Base-by-base conservation (phyloP, 2,888 invertebrate species). In the Thymelicus lineola region DNA sequence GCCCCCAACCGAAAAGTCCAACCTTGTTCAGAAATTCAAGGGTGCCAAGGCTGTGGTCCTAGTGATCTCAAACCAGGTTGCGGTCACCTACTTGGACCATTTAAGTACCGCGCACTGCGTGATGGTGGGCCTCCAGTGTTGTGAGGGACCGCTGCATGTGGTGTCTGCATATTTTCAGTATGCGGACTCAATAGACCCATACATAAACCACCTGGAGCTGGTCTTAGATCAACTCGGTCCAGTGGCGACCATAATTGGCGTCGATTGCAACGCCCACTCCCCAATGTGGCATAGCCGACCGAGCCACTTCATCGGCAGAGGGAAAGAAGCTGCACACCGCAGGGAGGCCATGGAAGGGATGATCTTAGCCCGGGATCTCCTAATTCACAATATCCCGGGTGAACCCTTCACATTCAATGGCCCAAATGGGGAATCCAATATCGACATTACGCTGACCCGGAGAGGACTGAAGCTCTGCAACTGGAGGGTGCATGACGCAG, bases 221-320 rank as follows among this genome's bases (percentile, higher is more conserved):
- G 38, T 38, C 38, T 1, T 38, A 7, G 38, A 38, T 38, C 7
- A 1, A 7, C 9, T 38, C 6, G 38, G 38, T 6, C 1, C 9
- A 7, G 38, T 9, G 38, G 10, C 9, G 9, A 9, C 7, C 38
- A 1, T 38, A 7, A 38, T 38, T 1, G 38, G 38, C 9, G 38
- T 38, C 1, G 38, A 74, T 64, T 50, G 57, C 35, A 75, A 74
- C 17, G 65, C 75, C 6, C 73, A 75, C 55, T 74, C 74, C 6
- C 75, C 75, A 6, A 14, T 72, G 53, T 75, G 75, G 74, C 55
- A 60, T 58, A 71, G 73, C 15, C 15, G 10, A 10, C 45, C 7
- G 2, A 36, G 38, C 5, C 75, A 72, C n/a, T 72, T 57, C 15
- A 10, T 12, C 6, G 74, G 73, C 5, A 9, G 67, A 0, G 74